Evolutionary conservation across 2,888 invertebrate genomes (phyloP).

Genomic region (Drosophila putrida): DNA sequence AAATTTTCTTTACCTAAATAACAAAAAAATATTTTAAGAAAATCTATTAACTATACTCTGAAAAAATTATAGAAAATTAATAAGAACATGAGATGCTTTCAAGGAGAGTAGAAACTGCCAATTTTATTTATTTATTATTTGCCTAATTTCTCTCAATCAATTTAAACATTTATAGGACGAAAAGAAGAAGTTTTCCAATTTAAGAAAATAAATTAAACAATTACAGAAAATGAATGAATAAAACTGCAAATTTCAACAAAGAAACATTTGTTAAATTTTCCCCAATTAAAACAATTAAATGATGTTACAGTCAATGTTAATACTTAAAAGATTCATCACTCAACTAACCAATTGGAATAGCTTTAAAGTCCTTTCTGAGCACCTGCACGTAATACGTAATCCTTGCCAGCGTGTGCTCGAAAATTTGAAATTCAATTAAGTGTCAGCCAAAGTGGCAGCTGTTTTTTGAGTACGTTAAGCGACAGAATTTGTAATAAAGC

Average conservation of each 20-base stretch:
- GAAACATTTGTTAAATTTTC: too few species aligned
- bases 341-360: background rate
- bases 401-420: background rate
- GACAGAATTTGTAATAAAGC: constrained; percentile 56
- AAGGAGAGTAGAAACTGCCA: background rate
- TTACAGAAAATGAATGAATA: too few species aligned
- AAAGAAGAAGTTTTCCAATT: too few species aligned
- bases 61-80: background rate
- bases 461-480: constrained; percentile 26
- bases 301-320: too few species aligned
- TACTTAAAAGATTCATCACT: background rate
- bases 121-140: too few species aligned
- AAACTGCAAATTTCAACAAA: too few species aligned
- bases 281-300: too few species aligned
- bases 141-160: background rate
- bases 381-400: background rate
- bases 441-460: constrained; percentile 42
- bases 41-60: background rate
- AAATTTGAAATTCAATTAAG: constrained; percentile 50
- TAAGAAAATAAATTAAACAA: too few species aligned
- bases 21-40: background rate
- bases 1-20: background rate
- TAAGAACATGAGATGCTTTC: background rate
- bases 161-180: background rate
- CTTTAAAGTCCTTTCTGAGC: background rate